Evolutionary conservation across 2,888 invertebrate species (phyloP).

Genomic region (Cyrtodaria siliqua): DNA sequence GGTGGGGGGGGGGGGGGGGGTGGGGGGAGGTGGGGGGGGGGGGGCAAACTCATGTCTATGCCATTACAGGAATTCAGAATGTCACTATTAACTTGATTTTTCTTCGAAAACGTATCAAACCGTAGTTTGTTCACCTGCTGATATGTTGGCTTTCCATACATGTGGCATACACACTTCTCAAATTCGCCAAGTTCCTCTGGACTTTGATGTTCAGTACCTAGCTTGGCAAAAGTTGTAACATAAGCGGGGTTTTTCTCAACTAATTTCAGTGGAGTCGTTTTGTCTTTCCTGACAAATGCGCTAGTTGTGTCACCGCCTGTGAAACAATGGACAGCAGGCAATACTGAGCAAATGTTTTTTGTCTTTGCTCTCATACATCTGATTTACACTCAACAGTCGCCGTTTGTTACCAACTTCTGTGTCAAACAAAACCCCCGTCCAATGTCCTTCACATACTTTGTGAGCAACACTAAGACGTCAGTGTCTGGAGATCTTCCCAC

Average conservation of each 20-base stretch:
- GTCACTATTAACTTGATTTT: conserved; percentile 3
- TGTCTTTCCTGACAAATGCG: conserved; percentile 45
- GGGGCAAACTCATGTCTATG: conserved; percentile 42
- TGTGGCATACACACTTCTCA: conserved; percentile 19
- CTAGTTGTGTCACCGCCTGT: conserved; percentile 56
- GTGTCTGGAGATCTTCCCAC: too few species aligned
- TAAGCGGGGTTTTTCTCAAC: conserved; percentile 14
- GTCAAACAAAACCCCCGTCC: too few species aligned
- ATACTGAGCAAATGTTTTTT: too few species aligned
- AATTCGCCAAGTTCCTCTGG: not conserved
- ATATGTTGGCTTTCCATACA: conserved; percentile 21
- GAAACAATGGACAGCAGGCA: conserved; percentile 36
- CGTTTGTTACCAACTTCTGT: too few species aligned
- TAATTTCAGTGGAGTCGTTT: conserved; percentile 26
- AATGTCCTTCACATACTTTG: conserved; percentile 11
- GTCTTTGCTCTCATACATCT: too few species aligned
- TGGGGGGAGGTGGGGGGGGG: too few species aligned
- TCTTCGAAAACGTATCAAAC: conserved; percentile 19
- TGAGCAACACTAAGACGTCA: too few species aligned
- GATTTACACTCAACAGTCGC: too few species aligned
- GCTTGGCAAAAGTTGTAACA: not conserved
- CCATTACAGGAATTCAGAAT: conserved; percentile 14
- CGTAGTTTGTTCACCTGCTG: conserved; percentile 21
- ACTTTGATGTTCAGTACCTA: conserved; percentile 5
- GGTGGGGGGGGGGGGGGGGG: too few species aligned